Evolutionary conservation across 2,113 vertebrate species (phyloP), one percentile per base, ranked within the genome.

Genomic region (Ia io): DNA sequence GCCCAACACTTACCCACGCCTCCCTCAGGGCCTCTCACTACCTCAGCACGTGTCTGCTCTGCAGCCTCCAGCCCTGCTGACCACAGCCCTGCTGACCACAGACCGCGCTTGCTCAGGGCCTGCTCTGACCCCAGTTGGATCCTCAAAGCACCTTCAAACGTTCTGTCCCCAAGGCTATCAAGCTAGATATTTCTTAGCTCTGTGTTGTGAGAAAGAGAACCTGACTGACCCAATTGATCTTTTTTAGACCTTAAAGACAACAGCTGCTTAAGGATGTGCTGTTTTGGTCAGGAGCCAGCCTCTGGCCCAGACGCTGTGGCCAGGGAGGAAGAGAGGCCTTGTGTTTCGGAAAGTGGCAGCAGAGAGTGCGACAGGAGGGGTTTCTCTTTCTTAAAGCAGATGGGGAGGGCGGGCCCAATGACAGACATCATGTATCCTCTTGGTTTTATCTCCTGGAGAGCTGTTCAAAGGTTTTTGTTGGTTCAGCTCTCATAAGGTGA

Each of bases 121-220:
- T 82, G 4, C 44, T 56, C 63, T 73, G 69, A 23, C 40, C 30
- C 70, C 32, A 53, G 35, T 12, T 37, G 2, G 23, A 56, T 35
- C 49, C 94, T 44, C 35, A 94, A 30, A 88, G 25, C 23, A 47
- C 59, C 67, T 69, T 67, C 79, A 44, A 30, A 42, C 28, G 17
- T 76, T 76, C 67, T 53, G n/a, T 42, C 7, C 14, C 40, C n/a
- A 59, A 80, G 40, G 44, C 18, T 53, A 69, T 42, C 18, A 17
- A 67, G 70, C 25, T 92, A 53, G 53, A 42, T 74, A 14, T 78
- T 86, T 87, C 32, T 89, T 71, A 83, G 35, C 44, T 96, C 53
- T 16, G 7, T 53, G 7, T 40, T n/a, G 71, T 18, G 1, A 80
- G 51, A 95, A 77, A 90, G 53, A 89, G 53, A 84, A 44, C 32